Base-by-base conservation (phyloP, 2,888 invertebrate genomes). In the Drosophila neonasuta region DNA sequence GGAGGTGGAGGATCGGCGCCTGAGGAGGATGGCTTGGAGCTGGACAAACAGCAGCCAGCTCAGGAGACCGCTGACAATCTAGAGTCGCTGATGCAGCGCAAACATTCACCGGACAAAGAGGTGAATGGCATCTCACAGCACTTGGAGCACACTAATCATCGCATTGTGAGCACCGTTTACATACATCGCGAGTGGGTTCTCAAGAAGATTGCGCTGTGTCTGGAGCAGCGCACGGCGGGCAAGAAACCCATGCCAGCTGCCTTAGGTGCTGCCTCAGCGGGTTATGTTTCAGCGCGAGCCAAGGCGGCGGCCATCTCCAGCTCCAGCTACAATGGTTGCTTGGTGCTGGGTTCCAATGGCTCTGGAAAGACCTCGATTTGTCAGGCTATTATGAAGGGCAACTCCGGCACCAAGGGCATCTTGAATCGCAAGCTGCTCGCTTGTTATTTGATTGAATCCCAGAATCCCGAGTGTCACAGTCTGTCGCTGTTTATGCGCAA, bases 341-440 rank as follows among this genome's bases (percentile, higher is more conserved):
- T 98, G 48, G 94, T 99, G 57, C 92, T 98, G 67, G 97, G 97
- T 74, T 97, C 97, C 1, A 96, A 98, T 0, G 99, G 98, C 17
- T 96, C 97, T 77, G 99, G 99, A 0, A 99, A 99, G 90, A 97
- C 98, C 5, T 97, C 98, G 24, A 92, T 98, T 46, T 95, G 96
- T 88, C 94, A 95, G 61, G 96, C 97, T 88, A 91, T 91, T 34
- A 87, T 91, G 86, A 90, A 90, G 74, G 91, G 91, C 9, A 90
- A 90, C 60, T 90, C 91, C 0, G 91, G 91, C 54, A 91, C 91
- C 7, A 89, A 90, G 67, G 91, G 91, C 11, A 89, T 91, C 15
- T 80, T 91, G 4, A 96, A 96, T 88, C 93, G 96, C 55, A 92
- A 97, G 54, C 91, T 98, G 20, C 91, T 98, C 54, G 97, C 97